These are phyloP conservation scores for Cremastinae sp. DNA, from an alignment of 2,888 invertebrate species.

Conservation along the genomic window DNA sequence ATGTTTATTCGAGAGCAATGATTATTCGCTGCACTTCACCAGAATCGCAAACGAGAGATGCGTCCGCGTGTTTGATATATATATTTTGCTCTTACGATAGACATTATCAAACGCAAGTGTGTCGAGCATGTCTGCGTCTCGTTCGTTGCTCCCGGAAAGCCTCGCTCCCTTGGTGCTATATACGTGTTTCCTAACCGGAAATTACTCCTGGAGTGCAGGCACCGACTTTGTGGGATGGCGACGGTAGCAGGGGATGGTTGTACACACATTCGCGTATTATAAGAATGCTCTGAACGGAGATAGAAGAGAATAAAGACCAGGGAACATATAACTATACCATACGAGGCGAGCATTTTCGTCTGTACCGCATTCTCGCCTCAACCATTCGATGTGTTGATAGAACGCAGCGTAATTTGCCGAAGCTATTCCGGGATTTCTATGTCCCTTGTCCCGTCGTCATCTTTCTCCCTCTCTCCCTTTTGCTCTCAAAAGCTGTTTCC, in stretches of 20 bases:
- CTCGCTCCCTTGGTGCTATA: slow-evolving; percentile 40
- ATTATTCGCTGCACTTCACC: too few relatives aligned
- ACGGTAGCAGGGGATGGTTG: slow-evolving; percentile 9
- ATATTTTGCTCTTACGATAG: too few relatives aligned
- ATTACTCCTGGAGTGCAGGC: slow-evolving; percentile 46
- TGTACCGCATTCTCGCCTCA: slow-evolving; percentile 13
- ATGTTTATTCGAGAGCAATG: too few relatives aligned
- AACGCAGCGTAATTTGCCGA: slow-evolving; percentile 23
- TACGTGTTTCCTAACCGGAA: slow-evolving; percentile 50
- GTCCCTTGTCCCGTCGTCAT: not conserved
- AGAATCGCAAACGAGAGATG: too few relatives aligned
- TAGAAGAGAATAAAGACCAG: too few relatives aligned
- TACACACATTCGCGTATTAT: not conserved
- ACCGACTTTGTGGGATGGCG: slow-evolving; percentile 36
- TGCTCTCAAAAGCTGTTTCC: not conserved
- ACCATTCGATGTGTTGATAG: slow-evolving; percentile 46
- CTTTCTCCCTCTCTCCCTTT: not conserved
- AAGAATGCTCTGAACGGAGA: not conserved
- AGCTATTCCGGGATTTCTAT: slow-evolving; percentile 10
- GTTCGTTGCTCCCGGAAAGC: slow-evolving; percentile 50
- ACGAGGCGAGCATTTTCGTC: slow-evolving; percentile 10
- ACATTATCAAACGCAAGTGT: not conserved
- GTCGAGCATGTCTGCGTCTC: slow-evolving; percentile 7
- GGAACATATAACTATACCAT: too few relatives aligned
- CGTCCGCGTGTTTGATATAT: too few relatives aligned